A percentile compares a stretch with the other conserved stretches of the same genome.
Evolutionary conservation across 2,797 vertebrate genomes (phyloP).

Genomic region (Vultur gryphus): DNA sequence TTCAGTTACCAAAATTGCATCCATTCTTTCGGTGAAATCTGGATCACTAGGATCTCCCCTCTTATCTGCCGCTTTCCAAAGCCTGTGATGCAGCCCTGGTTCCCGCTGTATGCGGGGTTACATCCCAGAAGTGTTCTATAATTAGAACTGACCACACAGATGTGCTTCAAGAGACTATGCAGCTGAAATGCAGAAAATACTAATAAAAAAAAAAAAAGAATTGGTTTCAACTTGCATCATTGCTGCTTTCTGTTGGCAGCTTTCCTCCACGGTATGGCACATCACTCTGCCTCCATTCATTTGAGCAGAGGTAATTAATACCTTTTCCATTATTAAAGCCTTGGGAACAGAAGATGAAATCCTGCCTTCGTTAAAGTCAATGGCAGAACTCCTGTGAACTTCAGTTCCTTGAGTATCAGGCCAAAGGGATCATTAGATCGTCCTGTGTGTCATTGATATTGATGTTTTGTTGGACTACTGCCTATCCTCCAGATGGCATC

Average conservation of each 20-base stretch:
- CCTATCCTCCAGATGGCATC: slow-evolving; percentile 47
- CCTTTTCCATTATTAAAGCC: slow-evolving; percentile 61
- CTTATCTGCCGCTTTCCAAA: not conserved
- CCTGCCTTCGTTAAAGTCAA: not conserved
- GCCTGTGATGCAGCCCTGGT: not conserved
- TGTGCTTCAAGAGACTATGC: slow-evolving; percentile 16
- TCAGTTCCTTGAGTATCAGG: not conserved
- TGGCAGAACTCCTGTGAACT: not conserved
- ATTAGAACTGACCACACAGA: slow-evolving; percentile 63
- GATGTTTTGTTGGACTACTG: slow-evolving; percentile 14
- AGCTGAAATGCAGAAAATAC: slow-evolving; percentile 20
- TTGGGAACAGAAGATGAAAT: slow-evolving; percentile 45
- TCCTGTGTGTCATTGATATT: not conserved
- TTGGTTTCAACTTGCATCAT: not conserved
- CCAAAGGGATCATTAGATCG: not conserved
- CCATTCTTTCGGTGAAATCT: not conserved
- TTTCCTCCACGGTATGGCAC: not conserved
- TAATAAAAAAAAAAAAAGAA: not conserved
- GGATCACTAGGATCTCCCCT: not conserved
- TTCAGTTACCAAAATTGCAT: not conserved
- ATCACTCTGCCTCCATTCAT: not conserved
- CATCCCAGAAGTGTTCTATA: slow-evolving; percentile 36
- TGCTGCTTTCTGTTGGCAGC: not conserved
- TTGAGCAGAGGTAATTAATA: slow-evolving; percentile 46
- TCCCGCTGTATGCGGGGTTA: not conserved